phyloP scores from a whole-genome alignment of 2,797 vertebrate genomes.

The Ctenochaetus hawaiiensis region DNA sequence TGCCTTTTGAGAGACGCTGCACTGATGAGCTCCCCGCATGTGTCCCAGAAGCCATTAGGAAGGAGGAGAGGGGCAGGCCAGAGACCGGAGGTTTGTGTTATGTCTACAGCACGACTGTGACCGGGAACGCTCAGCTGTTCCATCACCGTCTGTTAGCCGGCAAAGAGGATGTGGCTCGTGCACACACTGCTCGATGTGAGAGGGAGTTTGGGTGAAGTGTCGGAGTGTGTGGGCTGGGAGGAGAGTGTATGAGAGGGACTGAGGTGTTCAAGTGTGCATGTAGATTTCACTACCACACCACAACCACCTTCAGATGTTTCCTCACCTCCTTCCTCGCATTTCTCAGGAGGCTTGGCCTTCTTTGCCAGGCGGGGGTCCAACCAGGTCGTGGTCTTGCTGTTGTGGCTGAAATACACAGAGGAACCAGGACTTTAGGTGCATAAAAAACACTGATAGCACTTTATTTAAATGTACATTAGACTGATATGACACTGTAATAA shows the following conservation, averaged over 20 bases:
- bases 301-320: not conserved
- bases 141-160: constrained; percentile 52
- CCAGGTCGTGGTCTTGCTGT: constrained; percentile 99
- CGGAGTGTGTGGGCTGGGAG: not conserved
- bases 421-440: constrained; percentile 19
- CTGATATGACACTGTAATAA: no score
- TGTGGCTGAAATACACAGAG: constrained; percentile 88
- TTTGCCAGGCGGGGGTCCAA: constrained; percentile 96
- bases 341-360: constrained; percentile 97
- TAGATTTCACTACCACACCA: not conserved
- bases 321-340: constrained; percentile 98
- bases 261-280: not conserved
- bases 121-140: constrained; percentile 50
- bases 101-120: constrained; percentile 57
- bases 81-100: constrained; percentile 50
- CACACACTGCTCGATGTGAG: constrained; percentile 14
- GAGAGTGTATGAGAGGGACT: not conserved
- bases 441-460: not conserved
- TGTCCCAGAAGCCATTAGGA: constrained; percentile 74
- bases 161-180: constrained; percentile 1
- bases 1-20: constrained; percentile 73
- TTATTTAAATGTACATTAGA: no score
- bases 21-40: constrained; percentile 74
- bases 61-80: constrained; percentile 33
- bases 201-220: constrained; percentile 20